phyloP scores from a whole-genome alignment of 2,113 vertebrate species.

The Esox niger region DNA sequence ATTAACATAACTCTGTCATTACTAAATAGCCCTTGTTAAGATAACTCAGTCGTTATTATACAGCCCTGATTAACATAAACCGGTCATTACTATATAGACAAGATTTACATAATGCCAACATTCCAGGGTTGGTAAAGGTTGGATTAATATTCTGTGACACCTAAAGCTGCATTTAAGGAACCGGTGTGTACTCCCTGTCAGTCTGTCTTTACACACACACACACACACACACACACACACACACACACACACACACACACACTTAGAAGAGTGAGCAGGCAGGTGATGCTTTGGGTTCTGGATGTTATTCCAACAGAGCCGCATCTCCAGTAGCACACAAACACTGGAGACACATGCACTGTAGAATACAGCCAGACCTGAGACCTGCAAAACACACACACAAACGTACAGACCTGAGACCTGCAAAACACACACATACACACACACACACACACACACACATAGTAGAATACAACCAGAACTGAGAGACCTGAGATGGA shows the following conservation, averaged over 20 bases:
- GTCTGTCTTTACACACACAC: background rate
- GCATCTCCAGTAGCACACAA: conserved; percentile 89
- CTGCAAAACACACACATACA: conserved; percentile 8
- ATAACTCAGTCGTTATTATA: too few relatives aligned
- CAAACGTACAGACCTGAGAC: conserved; percentile 12
- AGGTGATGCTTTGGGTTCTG: conserved; percentile 69
- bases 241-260: conserved; percentile 11
- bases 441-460: conserved; percentile 28
- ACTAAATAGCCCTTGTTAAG: too few relatives aligned
- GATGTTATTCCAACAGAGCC: conserved; percentile 98
- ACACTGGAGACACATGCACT: conserved; percentile 99
- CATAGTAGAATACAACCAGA: too few relatives aligned
- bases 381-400: conserved; percentile 13
- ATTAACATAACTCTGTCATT: too few relatives aligned
- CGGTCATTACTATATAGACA: too few relatives aligned
- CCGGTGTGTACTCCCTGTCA: too few relatives aligned
- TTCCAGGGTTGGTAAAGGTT: too few relatives aligned
- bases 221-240: conserved; percentile 1
- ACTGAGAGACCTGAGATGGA: too few relatives aligned
- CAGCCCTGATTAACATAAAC: too few relatives aligned
- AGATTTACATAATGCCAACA: too few relatives aligned
- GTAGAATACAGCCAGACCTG: conserved; percentile 97
- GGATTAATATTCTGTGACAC: too few relatives aligned
- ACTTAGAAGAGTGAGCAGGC: conserved; percentile 20
- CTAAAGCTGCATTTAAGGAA: too few relatives aligned